Base-by-base conservation (phyloP, 1,140 invertebrate species). In the Tenebrio molitor region DNA sequence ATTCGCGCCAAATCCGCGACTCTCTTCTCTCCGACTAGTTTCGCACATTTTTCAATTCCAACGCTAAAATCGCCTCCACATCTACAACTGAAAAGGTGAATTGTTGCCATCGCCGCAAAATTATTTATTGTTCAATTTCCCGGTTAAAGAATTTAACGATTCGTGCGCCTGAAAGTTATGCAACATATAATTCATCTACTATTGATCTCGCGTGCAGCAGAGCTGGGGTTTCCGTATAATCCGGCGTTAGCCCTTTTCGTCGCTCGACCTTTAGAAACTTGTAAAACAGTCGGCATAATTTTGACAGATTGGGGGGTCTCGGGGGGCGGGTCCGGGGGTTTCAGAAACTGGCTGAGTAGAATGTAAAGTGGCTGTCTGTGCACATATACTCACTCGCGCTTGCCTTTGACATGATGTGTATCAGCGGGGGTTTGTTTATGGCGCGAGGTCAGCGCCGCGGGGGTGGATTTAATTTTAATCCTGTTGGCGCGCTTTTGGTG, bases 401-500 rank as follows among this genome's bases (percentile, higher is more conserved):
- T 44, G 3, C 8, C 8, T 29, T 29, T 29, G 3, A 3, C 3
- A 29, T 29, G 8, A 8, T 8, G 25, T 29, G 25, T 29, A 29
- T 29, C 25, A 8, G 25, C 8, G 25, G 5, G 36, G 6, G 46
- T 53, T 58, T 25, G 21, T 58, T 25, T 34, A 23, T n/a, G 8
- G n/a, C 5, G 4, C 3, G 5, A 3, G 6, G 36, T 2, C n/a
- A n/a, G 12, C 12, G 36, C 36, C n/a, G 36, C n/a, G n/a, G 36
- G 6, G 5, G 6, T 12, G 4, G 50, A 1, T 17, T 21, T 3
- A 3, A 19, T 1, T 23, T 21, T n/a, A n/a, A n/a, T n/a, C n/a
- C n/a, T n/a, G n/a, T 29, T 53, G 46, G 16, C 46, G 46, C 46
- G 46, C 7, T 23, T 8, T 16, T 68, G 65, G 41, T 68, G 65